phyloP scores from a whole-genome alignment of 2,888 invertebrate species.

The Gibbula magus region DNA sequence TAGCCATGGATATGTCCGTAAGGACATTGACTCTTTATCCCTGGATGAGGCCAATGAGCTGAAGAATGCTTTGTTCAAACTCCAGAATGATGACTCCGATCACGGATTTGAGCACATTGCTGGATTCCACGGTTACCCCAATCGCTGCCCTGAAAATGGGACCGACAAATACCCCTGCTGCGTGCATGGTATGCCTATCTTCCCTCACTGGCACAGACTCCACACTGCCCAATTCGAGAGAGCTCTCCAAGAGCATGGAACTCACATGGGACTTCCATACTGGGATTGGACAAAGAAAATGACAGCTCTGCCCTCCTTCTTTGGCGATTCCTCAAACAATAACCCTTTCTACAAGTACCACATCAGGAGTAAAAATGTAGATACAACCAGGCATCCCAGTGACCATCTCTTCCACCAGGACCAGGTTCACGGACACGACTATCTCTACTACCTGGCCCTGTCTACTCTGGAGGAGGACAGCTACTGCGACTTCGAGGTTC shows the following conservation, averaged over 20 bases:
- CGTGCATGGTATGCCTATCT: slow-evolving; percentile 42
- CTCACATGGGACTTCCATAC: slow-evolving; percentile 45
- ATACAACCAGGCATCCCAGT: slow-evolving; percentile 30
- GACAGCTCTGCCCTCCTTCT: slow-evolving; percentile 37
- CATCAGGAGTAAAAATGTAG: slow-evolving; percentile 28
- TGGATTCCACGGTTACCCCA: slow-evolving; percentile 47
- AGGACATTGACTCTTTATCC: slow-evolving; percentile 18
- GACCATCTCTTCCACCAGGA: slow-evolving; percentile 27
- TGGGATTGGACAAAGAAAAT: slow-evolving; percentile 48
- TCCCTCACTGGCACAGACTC: slow-evolving; percentile 42
- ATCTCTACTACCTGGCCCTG: slow-evolving; percentile 38
- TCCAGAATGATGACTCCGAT: slow-evolving; percentile 43
- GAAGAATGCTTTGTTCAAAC: slow-evolving; percentile 38
- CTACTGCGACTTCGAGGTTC: slow-evolving; percentile 48
- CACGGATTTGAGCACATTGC: slow-evolving; percentile 46
- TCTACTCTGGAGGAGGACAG: slow-evolving; percentile 41
- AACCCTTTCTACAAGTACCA: slow-evolving; percentile 44
- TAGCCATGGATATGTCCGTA: slow-evolving; percentile 1
- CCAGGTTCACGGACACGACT: slow-evolving; percentile 29
- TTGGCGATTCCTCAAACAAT: slow-evolving; percentile 28
- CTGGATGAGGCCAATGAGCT: slow-evolving; percentile 36
- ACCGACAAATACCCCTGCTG: slow-evolving; percentile 41
- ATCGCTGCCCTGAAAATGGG: slow-evolving; percentile 33
- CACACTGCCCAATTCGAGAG: slow-evolving; percentile 40
- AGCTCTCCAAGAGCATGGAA: slow-evolving; percentile 39